phyloP scores from a whole-genome alignment of 2,888 invertebrate genomes.

The Erebia epiphron region DNA sequence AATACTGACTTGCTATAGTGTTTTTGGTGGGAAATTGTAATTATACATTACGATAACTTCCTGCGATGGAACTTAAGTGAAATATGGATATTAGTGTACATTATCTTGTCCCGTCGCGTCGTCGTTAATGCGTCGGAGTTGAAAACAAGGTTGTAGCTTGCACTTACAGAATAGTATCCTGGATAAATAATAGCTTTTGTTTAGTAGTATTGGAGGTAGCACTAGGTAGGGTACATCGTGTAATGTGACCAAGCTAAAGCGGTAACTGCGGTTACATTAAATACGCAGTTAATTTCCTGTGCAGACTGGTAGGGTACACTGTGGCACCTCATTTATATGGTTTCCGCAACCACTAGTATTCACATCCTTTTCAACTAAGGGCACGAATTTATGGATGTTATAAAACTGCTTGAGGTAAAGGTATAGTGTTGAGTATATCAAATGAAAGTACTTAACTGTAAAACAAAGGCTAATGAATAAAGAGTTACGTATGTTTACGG shows the following conservation, averaged over 20 bases:
- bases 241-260: constrained; percentile 28
- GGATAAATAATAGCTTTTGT: constrained; percentile 17
- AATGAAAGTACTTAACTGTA: no score
- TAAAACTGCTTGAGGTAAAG: neutral
- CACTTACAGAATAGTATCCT: neutral
- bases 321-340: constrained; percentile 37
- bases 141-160: neutral
- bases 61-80: no score
- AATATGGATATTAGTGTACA: no score
- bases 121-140: neutral
- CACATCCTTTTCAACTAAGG: constrained; percentile 25
- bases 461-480: no score
- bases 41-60: no score
- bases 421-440: no score
- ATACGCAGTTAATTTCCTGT: constrained; percentile 45
- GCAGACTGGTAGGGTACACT: constrained; percentile 36
- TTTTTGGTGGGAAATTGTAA: no score
- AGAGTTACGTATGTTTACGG: no score
- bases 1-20: no score
- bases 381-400: neutral
- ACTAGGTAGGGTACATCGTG: constrained; percentile 3
- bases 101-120: no score
- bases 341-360: constrained; percentile 34
- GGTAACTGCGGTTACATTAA: constrained; percentile 36
- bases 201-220: constrained; percentile 13